Base-by-base conservation (phyloP, 1,140 invertebrate genomes). In the Apis mellifera region DNA sequence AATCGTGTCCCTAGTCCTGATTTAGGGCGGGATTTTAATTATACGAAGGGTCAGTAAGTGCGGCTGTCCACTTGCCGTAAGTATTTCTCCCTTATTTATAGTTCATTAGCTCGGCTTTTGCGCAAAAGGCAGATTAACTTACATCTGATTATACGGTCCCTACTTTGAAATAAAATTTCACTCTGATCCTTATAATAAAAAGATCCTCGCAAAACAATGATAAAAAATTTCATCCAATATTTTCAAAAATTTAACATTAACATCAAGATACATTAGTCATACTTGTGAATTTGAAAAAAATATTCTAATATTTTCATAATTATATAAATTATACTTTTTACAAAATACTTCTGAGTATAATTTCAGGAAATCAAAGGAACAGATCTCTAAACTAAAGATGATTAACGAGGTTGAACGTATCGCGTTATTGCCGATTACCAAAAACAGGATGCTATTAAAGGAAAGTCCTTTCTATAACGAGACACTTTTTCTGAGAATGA, bases 11-110 rank as follows among this genome's bases (percentile, higher is more conserved):
- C 90, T 89, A 91, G 90, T 90, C 90, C 76, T 92, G 91, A 90
- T 91, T 92, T 92, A 92, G 90, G 86, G 84, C 75, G 86, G 91
- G 91, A 92, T 92, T 92, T 92, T 92, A 92, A 92, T 92, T 92
- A n/a, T n/a, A 92, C 90, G 77, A 84, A 90, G 91, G 91, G 91
- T 90, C 90, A 91, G 86, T 85, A 84, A 84, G 80, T 84, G 83
- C 65, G 84, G 79, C 82, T 88, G 84, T 85, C 81, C 86, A 86
- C 84, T 87, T 82, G 84, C 71, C 81, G 83, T 83, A 83, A 80
- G 81, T 87, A 89, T 89, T 78, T 66, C 78, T 80, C 86, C 88
- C 85, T 86, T 89, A 91, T 91, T 89, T 89, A 91, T 90, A 85
- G 88, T 85, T 89, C 86, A 90, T 86, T 88, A 88, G 84, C 86